phyloP scores from a whole-genome alignment of 64 coral and sea anemone species.

The Montipora foliosa region DNA sequence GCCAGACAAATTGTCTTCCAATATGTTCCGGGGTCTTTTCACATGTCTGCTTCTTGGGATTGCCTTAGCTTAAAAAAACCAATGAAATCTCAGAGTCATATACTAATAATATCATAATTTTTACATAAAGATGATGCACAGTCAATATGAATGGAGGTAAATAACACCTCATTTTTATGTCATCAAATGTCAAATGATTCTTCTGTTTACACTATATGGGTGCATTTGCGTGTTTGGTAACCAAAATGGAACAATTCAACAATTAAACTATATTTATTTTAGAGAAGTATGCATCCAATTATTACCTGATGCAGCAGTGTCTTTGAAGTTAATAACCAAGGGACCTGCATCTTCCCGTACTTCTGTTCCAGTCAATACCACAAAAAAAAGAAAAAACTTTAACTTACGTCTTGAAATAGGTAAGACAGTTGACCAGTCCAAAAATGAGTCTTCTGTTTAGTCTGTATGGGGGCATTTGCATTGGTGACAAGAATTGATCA shows the following conservation, averaged over 20 bases:
- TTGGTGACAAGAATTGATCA: too few species aligned
- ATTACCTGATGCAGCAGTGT: neutral
- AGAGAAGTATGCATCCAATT: neutral
- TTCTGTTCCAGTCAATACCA: neutral
- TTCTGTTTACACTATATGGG: neutral
- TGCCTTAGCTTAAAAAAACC: neutral
- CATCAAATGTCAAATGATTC: too few species aligned
- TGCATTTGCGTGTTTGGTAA: too few species aligned
- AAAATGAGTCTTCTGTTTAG: neutral
- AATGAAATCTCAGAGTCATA: neutral
- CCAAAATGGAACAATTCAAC: too few species aligned
- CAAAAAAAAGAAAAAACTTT: neutral
- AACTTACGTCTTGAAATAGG: neutral
- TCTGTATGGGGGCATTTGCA: neutral
- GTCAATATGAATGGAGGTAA: neutral
- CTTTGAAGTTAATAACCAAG: neutral
- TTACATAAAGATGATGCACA: neutral
- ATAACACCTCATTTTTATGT: neutral
- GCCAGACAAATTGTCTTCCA: conserved; percentile 10
- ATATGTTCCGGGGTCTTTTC: neutral
- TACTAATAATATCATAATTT: neutral
- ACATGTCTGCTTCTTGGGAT: neutral
- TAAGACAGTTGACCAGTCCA: neutral
- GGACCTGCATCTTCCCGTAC: neutral
- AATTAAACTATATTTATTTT: neutral